Evolutionary conservation across 2,797 vertebrate species (phyloP).

Genomic region (Neosalanx taihuensis): DNA sequence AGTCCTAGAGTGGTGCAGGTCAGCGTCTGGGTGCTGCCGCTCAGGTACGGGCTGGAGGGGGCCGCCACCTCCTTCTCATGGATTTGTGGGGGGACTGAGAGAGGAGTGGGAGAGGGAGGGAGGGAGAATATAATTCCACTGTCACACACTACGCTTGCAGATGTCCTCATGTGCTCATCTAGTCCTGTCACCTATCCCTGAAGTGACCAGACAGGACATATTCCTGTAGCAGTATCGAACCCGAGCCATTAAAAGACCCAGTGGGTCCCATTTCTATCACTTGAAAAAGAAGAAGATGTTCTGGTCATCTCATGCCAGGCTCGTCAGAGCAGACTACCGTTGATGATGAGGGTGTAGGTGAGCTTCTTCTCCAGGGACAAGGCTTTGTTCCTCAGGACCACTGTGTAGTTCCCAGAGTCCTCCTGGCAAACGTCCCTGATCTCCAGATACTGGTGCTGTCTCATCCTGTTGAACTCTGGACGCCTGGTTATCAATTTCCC

Average conservation of each 20-base stretch:
- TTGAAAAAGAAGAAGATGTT: too few relatives aligned
- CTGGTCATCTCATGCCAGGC: too few relatives aligned
- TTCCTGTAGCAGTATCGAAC: too few relatives aligned
- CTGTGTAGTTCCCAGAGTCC: constrained; percentile 82
- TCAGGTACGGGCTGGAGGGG: constrained; percentile 84
- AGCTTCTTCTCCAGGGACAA: constrained; percentile 80
- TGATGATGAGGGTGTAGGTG: constrained; percentile 66
- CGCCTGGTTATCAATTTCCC: constrained; percentile 78
- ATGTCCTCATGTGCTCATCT: not conserved
- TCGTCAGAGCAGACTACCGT: constrained; percentile 50
- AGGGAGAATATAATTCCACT: too few relatives aligned
- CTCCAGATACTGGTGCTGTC: constrained; percentile 81
- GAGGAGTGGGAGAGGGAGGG: not conserved
- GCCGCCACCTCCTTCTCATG: constrained; percentile 93
- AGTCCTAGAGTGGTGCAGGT: constrained; percentile 90
- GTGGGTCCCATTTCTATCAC: too few relatives aligned
- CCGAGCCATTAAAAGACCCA: too few relatives aligned
- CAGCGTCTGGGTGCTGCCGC: constrained; percentile 88
- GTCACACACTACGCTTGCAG: too few relatives aligned
- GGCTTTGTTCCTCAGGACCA: constrained; percentile 80
- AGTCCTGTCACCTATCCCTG: not conserved
- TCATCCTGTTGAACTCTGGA: constrained; percentile 74
- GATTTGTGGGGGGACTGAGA: constrained; percentile 87
- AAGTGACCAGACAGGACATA: too few relatives aligned
- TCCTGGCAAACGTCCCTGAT: constrained; percentile 87